These are phyloP conservation scores for Xenopus petersii DNA, from an alignment of 2,797 vertebrate species.

Conservation along the genomic window DNA sequence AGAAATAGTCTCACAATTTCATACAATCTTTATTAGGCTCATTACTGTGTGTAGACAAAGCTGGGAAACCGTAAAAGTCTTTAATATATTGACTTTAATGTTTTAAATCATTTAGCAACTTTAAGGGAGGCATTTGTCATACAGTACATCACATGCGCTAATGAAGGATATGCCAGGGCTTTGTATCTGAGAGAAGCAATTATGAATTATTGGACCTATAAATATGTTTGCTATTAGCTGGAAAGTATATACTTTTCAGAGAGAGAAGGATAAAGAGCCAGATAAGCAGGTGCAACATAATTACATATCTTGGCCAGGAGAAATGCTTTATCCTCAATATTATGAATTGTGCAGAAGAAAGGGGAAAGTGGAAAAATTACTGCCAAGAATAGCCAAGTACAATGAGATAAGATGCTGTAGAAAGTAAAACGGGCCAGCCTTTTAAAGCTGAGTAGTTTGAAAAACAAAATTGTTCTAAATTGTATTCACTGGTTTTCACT, in stretches of 20 bases:
- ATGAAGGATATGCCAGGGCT: background rate
- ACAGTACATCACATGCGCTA: background rate
- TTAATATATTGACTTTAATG: slow-evolving; percentile 25
- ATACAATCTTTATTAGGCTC: slow-evolving; percentile 2
- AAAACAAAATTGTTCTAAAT: no score
- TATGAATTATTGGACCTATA: background rate
- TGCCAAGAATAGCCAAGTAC: no score
- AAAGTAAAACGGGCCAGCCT: no score
- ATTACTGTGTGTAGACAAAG: slow-evolving; percentile 15
- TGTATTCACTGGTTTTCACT: no score
- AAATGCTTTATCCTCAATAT: no score
- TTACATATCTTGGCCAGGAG: background rate
- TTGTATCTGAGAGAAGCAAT: background rate
- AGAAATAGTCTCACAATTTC: background rate
- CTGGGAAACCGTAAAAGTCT: background rate
- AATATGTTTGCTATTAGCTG: background rate
- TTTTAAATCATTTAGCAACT: background rate
- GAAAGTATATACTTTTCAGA: background rate
- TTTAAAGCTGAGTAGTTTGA: no score
- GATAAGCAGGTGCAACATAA: background rate
- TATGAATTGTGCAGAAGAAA: no score
- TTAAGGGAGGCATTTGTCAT: background rate
- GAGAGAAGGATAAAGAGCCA: background rate
- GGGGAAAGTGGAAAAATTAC: no score
- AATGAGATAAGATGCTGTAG: no score